Base-by-base conservation (phyloP, 2,113 vertebrate genomes). In the Ovis canadensis region DNA sequence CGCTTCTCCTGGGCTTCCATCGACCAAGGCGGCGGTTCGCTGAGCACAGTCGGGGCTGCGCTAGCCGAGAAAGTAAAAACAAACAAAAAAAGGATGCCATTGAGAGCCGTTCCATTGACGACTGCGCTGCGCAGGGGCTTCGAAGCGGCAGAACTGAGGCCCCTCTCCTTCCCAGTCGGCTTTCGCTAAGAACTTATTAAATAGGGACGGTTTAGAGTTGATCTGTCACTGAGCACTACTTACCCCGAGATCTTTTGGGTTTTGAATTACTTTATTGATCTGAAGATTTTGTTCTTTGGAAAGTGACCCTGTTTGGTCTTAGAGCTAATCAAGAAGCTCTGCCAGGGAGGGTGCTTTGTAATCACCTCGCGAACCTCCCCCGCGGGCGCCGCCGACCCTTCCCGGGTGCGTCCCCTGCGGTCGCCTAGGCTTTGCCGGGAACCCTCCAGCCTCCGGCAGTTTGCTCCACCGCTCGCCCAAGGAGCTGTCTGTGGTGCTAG, bases 401-500 rank as follows among this genome's bases (percentile, higher is more conserved):
- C 59, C 93, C 45, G 10, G 6, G 78, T 48, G 92, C 91, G 80
- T 87, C 95, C 93, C 80, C 83, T 71, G 55, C 60, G 27, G 90
- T 48, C 31, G 77, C 94, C 88, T 3, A 5, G 2, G 64, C 80
- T 48, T 15, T 2, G 15, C 80, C 17, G 0, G 50, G 78, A 96
- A 33, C 50, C 60, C 0, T 21, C 16, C 23, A 0, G 48, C 7
- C n/a, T 7, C 6, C 0, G 7, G 93, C 43, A 5, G 77, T 55
- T 6, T 0, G 33, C 43, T 50, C 87, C 48, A 0, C 4, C 0
- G 3, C 13, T 9, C 13, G 60, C 25, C 93, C 94, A 29, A 82
- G 98, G 98, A 98, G 98, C 98, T 98, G 98, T 98, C 98, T 98
- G 92, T 98, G 97, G 98, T 98, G 96, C 98, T 98, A 43, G 48